Percentiles rank a stretch among this genome's conserved stretches.
Conservation (phyloP, 2,797 vertebrate genomes). For the Notoglanidium macrostoma region DNA sequence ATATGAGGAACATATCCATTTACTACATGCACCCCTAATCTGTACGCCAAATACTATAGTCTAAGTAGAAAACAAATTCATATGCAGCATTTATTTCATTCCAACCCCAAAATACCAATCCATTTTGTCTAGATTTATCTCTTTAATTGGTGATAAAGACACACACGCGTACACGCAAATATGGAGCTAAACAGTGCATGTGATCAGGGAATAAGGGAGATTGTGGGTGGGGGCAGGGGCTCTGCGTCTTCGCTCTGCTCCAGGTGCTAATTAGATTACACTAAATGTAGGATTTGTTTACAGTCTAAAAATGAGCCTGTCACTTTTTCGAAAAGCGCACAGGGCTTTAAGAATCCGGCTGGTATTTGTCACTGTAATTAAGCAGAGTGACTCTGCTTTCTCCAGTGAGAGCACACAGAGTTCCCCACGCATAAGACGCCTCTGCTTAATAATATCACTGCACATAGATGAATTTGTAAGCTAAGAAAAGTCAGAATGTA, state of each 20-base stretch:
- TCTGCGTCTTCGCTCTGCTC: slow-evolving; percentile 36
- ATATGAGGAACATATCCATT: background rate
- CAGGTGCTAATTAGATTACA: slow-evolving; percentile 60
- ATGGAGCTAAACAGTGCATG: slow-evolving; percentile 26
- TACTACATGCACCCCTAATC: background rate
- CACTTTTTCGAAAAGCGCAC: slow-evolving; percentile 35
- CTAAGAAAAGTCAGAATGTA: slow-evolving; percentile 49
- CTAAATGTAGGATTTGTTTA: slow-evolving; percentile 60
- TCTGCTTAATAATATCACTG: slow-evolving; percentile 40
- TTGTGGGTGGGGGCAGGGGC: slow-evolving; percentile 24
- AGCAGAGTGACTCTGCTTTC: slow-evolving; percentile 43
- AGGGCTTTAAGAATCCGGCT: slow-evolving; percentile 52
- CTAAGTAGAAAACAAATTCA: background rate
- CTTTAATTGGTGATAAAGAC: slow-evolving; percentile 25
- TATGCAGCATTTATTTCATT: background rate
- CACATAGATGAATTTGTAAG: slow-evolving; percentile 41
- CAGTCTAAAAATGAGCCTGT: slow-evolving; percentile 60
- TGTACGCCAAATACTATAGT: too few species aligned
- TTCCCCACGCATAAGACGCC: slow-evolving; percentile 19
- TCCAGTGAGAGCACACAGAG: slow-evolving; percentile 36
- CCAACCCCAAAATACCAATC: background rate
- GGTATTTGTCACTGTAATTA: slow-evolving; percentile 63
- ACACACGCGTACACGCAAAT: background rate
- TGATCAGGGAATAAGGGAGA: slow-evolving; percentile 12
- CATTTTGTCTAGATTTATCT: slow-evolving; percentile 7